These are phyloP conservation scores for Leptodactylus fuscus DNA, from an alignment of 2,113 vertebrate species.

Conservation along the genomic window DNA sequence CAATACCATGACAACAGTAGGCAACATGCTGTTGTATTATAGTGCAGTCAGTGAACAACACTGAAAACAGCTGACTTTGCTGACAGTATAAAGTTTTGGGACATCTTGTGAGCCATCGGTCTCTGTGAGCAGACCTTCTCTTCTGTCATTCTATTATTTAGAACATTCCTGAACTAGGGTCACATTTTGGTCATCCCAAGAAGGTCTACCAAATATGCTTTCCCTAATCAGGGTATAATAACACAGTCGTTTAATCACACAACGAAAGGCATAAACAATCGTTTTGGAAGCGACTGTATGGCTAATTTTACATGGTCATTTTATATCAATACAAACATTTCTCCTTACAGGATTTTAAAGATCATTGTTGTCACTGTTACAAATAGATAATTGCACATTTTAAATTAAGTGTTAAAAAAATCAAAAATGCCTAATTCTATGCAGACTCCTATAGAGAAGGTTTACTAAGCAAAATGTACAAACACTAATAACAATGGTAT, in stretches of 20 bases:
- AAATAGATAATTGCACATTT: neutral
- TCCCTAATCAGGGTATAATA: neutral
- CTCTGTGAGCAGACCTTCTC: constrained; percentile 71
- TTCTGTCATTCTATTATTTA: constrained; percentile 72
- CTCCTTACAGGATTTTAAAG: neutral
- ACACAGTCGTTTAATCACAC: too few relatives aligned
- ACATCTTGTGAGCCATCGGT: constrained; percentile 91
- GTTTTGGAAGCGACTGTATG: neutral
- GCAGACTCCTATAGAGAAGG: too few relatives aligned
- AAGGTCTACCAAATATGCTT: neutral
- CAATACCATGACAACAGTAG: constrained; percentile 90
- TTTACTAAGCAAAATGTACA: too few relatives aligned
- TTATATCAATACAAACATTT: neutral
- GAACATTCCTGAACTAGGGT: constrained; percentile 81
- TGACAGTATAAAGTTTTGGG: constrained; percentile 84
- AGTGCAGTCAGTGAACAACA: constrained; percentile 80
- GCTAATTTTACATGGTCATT: neutral
- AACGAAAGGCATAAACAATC: neutral
- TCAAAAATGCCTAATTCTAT: too few relatives aligned
- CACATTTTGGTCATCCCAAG: constrained; percentile 73
- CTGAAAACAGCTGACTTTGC: constrained; percentile 97
- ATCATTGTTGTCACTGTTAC: neutral
- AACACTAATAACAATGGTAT: too few relatives aligned
- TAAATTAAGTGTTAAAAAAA: too few relatives aligned
- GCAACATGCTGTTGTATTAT: constrained; percentile 87